Percentiles rank a stretch among this genome's conserved stretches.
phyloP scores from a whole-genome alignment of 2,888 invertebrate genomes.

The Acanthopleura granulata region DNA sequence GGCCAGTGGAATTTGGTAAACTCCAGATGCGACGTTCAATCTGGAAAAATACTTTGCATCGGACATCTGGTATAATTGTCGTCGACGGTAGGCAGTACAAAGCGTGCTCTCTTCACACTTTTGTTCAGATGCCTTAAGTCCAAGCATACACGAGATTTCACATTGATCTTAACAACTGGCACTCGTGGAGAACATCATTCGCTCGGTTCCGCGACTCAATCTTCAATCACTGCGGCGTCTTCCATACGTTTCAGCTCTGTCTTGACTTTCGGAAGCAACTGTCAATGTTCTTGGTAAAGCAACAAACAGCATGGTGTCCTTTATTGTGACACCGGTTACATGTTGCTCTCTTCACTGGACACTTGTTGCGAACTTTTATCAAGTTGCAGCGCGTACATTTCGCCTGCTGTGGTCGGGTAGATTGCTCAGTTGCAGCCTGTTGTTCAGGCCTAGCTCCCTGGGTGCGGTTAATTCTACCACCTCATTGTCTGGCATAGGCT shows the following conservation, averaged over 20 bases:
- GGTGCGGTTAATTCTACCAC: too few relatives aligned
- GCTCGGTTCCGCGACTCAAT: constrained; percentile 30
- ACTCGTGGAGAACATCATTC: constrained; percentile 36
- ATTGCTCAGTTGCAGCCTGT: too few relatives aligned
- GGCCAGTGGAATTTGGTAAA: constrained; percentile 30
- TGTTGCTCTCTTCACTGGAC: too few relatives aligned
- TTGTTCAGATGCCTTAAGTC: constrained; percentile 29
- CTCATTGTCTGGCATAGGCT: too few relatives aligned
- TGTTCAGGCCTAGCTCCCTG: too few relatives aligned
- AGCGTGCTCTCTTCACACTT: constrained; percentile 31
- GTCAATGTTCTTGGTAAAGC: background rate
- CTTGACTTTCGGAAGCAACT: background rate
- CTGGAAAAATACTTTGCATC: constrained; percentile 28
- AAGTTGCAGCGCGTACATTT: too few relatives aligned
- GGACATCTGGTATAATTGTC: constrained; percentile 27
- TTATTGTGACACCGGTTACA: background rate
- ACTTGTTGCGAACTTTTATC: too few relatives aligned
- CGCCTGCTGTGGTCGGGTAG: too few relatives aligned
- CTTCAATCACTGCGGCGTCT: constrained; percentile 27
- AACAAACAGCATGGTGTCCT: background rate
- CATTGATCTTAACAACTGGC: constrained; percentile 33
- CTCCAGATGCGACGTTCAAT: constrained; percentile 28
- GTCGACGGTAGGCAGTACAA: constrained; percentile 28
- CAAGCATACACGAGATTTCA: constrained; percentile 31
- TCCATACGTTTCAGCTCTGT: constrained; percentile 14